Evolutionary conservation across 2,113 vertebrate genomes (phyloP), one percentile per base, ranked within the genome.

Genomic region (Spheniscus mendiculus): DNA sequence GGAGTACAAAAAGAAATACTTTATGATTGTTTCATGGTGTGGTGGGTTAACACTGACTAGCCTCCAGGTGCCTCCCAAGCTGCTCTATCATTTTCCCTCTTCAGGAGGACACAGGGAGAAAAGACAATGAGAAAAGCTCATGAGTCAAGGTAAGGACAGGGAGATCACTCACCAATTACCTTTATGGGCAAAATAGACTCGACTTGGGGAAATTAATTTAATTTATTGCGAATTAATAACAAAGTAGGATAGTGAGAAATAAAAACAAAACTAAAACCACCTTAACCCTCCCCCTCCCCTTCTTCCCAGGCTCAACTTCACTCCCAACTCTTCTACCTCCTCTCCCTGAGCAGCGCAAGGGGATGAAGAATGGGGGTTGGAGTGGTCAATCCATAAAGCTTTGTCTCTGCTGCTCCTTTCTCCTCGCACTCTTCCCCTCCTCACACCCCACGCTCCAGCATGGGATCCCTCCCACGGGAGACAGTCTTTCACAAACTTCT

Each of bases 261-360:
- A 49, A 71, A 78, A 78, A 8, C 12, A 62, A 52, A 56, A 30
- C 9, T 55, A 70, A 56, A 93, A 17, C 3, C 32, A 65, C 21
- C 30, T 77, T 52, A 59, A 5, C 3, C 3, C 32, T 36, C 5
- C 11, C 9, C 5, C 5, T 53, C 6, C 4, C 7, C 2, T 40
- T 77, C 27, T 65, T 71, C 15, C 22, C 4, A 6, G 3, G 27
- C 45, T 88, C 38, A 90, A 0, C n/a, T 53, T 85, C 19, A 34
- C 10, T 49, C 10, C 6, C 47, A 77, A 4, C 7, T 76, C 27
- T 58, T 62, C 52, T 40, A 34, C 18, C 29, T 56, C 58, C 8
- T 58, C 5, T 8, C 10, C 5, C 22, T 5, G 9, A 53, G 17
- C 20, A 69, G 21, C 2, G 2, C 4, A 47, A 15, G 5, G 9